phyloP scores from a whole-genome alignment of 2,888 invertebrate species.

The Rhamphomyia laevipes region DNA sequence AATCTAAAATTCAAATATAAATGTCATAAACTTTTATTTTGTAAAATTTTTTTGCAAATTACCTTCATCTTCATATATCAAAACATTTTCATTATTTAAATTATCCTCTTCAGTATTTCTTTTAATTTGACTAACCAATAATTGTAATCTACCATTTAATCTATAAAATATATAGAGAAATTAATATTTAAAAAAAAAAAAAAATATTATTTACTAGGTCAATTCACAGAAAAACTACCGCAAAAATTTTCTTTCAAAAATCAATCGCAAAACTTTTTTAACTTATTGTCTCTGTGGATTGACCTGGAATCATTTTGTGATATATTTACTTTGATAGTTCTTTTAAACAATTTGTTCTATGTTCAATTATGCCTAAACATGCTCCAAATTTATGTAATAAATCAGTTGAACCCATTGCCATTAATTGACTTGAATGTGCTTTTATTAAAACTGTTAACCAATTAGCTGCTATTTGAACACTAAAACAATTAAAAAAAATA shows the following conservation, averaged over 20 bases:
- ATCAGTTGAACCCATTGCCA: conserved; percentile 32
- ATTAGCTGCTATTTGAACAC: conserved; percentile 28
- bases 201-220: background rate
- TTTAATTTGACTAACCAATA: conserved; percentile 35
- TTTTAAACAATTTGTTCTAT: conserved; percentile 30
- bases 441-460: conserved; percentile 30
- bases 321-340: conserved; percentile 29
- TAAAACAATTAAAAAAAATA: conserved; percentile 13
- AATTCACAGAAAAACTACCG: no score
- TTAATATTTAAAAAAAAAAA: background rate
- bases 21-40: no score
- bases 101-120: conserved; percentile 27
- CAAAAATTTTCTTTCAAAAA: no score
- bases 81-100: conserved; percentile 26
- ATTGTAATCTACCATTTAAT: conserved; percentile 30
- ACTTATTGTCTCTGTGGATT: conserved; percentile 22
- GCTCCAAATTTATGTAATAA: conserved; percentile 30
- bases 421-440: conserved; percentile 34
- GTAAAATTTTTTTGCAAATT: conserved; percentile 4
- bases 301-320: conserved; percentile 25
- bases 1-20: conserved; percentile 17
- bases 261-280: no score
- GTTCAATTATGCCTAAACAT: conserved; percentile 35
- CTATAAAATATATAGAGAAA: conserved; percentile 18
- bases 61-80: conserved; percentile 32